phyloP scores from a whole-genome alignment of 2,113 vertebrate species.

The Calyptomena viridis region DNA sequence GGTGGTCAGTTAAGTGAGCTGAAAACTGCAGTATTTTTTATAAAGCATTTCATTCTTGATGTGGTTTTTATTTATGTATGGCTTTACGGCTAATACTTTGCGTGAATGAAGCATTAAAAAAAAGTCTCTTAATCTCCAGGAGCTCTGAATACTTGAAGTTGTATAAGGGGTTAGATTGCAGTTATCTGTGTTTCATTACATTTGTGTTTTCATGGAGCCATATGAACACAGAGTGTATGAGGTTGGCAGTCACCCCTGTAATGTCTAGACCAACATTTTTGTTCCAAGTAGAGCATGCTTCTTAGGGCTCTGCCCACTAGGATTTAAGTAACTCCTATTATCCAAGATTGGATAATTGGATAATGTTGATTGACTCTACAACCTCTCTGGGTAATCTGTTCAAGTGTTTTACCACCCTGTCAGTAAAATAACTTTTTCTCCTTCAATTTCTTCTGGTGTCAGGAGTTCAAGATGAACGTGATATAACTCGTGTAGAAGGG shows the following conservation, averaged over 20 bases:
- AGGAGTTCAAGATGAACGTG: background rate
- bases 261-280: background rate
- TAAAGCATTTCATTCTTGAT: background rate
- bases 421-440: background rate
- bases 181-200: background rate
- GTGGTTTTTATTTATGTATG: background rate
- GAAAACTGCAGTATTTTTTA: background rate
- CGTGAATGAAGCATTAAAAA: background rate
- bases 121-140: background rate
- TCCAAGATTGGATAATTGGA: background rate
- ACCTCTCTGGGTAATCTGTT: background rate
- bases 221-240: background rate
- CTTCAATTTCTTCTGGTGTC: background rate
- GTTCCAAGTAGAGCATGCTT: background rate
- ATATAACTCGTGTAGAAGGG: background rate
- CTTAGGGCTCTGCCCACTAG: background rate
- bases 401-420: background rate
- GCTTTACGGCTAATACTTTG: background rate
- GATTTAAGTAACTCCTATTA: background rate
- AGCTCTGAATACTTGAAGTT: background rate
- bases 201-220: background rate
- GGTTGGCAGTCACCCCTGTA: background rate
- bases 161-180: background rate
- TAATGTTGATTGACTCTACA: no score
- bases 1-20: background rate